These are phyloP conservation scores for Caretta caretta DNA, from an alignment of 2,113 vertebrate species.

Conservation along the genomic window DNA sequence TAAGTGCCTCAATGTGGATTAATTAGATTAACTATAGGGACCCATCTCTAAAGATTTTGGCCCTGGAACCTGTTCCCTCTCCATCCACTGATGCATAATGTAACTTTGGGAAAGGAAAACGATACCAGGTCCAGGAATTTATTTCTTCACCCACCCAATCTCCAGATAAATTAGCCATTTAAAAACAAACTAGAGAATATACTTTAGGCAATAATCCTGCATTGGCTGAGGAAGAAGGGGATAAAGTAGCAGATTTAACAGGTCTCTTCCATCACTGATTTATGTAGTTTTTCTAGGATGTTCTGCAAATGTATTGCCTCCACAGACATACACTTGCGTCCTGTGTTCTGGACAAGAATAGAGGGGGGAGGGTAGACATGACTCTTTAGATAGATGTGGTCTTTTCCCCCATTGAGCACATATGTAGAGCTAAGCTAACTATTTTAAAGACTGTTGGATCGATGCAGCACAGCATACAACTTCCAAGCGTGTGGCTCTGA, in stretches of 20 bases:
- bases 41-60: not conserved
- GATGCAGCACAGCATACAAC: accelerated
- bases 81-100: accelerated
- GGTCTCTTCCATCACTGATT: not conserved
- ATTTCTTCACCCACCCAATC: accelerated
- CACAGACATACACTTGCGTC: not conserved
- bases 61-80: not conserved
- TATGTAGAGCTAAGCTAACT: not conserved
- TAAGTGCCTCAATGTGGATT: not conserved
- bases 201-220: not conserved
- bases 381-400: not conserved
- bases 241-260: not conserved
- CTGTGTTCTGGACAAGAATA: not conserved
- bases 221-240: not conserved
- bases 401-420: not conserved
- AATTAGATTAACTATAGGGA: not conserved
- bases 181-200: not conserved
- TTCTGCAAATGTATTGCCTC: not conserved
- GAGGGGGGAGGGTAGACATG: not conserved
- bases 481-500: not conserved
- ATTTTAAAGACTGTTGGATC: not conserved
- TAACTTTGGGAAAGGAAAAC: not conserved
- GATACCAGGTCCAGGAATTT: not conserved
- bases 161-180: not conserved
- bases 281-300: accelerated